Evolutionary conservation across 2,797 vertebrate genomes (phyloP), one percentile per base, ranked within the genome.

Genomic region (Spinus pinus): DNA sequence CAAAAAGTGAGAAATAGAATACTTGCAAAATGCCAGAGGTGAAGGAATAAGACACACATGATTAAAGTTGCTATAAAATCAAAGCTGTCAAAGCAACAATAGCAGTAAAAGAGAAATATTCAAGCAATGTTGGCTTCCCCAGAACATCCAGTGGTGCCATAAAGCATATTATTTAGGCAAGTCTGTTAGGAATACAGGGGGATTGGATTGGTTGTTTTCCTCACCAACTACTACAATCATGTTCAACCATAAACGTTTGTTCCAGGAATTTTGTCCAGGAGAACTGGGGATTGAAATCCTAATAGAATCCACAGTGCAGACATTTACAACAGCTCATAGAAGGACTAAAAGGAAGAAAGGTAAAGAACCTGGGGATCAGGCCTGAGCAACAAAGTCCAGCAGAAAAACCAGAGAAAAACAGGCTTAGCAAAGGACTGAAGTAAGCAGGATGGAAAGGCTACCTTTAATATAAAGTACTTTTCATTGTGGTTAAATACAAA

Each of bases 11-110:
- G 90, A 97, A 97, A 95, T 79, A 73, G 94, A 97, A 97, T 97
- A 97, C 97, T 97, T 97, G 93, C 94, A 96, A 98, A 98, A 98
- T 97, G 97, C 96, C 97, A 98, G 97, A 97, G 97, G 96, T 98
- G 97, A 97, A 98, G 91, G 86, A 96, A 96, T 88, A 97, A 97
- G 97, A 97, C 94, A 97, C 94, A 98, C 94, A 96, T 97, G 97
- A 97, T 97, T 97, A 97, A 98, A 97, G 95, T 72, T 94, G 90
- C 96, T 94, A 96, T 97, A 97, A 98, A 98, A 97, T 97, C 96
- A 97, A 97, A 97, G 89, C 94, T 97, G 97, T 97, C 97, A 97
- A 97, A 96, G 94, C 84, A 96, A 97, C 96, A 97, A 96, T 88
- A 97, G 90, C 94, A 75, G 12, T 97, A 97, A 97, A 97, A 96